These are phyloP conservation scores for Atherinosoma microstoma DNA, from an alignment of 2,797 vertebrate species.

Conservation along the genomic window DNA sequence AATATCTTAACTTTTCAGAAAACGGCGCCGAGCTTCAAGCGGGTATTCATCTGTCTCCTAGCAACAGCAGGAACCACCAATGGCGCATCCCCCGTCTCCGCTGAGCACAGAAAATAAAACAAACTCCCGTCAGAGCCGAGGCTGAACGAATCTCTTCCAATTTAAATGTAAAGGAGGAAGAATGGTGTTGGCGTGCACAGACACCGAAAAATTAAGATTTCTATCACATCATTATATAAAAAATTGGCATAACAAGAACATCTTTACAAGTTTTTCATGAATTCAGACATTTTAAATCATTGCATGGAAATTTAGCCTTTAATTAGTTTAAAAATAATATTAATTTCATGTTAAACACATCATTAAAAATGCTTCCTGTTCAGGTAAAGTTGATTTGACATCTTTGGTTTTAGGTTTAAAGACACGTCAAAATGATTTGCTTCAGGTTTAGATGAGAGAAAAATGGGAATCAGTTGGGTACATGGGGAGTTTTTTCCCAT, in stretches of 20 bases:
- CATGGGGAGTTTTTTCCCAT: not conserved
- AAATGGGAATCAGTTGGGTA: not conserved
- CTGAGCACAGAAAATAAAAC: fast-evolving
- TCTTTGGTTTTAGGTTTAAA: too few relatives aligned
- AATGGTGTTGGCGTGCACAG: too few relatives aligned
- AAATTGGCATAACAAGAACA: not conserved
- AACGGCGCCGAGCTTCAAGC: not conserved
- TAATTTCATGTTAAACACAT: too few relatives aligned
- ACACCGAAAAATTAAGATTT: too few relatives aligned
- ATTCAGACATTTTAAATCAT: too few relatives aligned
- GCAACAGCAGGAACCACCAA: constrained; percentile 45
- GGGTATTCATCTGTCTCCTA: constrained; percentile 25
- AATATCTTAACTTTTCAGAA: constrained; percentile 32
- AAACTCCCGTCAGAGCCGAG: not conserved
- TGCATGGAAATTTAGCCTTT: not conserved
- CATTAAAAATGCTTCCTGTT: too few relatives aligned
- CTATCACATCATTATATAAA: not conserved
- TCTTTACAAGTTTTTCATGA: too few relatives aligned
- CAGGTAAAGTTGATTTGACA: too few relatives aligned
- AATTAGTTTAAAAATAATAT: not conserved
- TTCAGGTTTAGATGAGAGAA: not conserved
- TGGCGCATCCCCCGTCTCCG: not conserved
- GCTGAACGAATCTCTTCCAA: constrained; percentile 7
- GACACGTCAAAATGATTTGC: not conserved
- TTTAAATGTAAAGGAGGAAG: not conserved